Base-by-base conservation (phyloP, 2,888 invertebrate species). In the Catocala fraxini region DNA sequence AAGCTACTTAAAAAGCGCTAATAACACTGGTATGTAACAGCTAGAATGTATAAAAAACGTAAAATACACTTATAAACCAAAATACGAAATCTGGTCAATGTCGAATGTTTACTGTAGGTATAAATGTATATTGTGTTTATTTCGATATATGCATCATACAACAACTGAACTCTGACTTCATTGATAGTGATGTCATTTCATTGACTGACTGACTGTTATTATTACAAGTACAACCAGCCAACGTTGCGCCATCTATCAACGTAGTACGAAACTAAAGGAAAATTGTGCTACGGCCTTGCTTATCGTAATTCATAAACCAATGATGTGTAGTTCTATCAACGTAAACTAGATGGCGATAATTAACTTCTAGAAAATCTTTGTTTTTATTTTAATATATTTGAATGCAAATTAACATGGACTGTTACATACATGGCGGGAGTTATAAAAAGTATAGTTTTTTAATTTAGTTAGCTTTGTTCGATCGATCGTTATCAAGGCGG, bases 401-500 rank as follows among this genome's bases (percentile, higher is more conserved):
- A 39, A 39, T 39, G 9, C 9, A 7, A 7, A 39, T 39, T 39
- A 39, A 25, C 9, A 39, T 39, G 35, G 35, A 15, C 35, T 6
- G 35, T 6, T 39, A 6, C 13, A 52, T 25, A 13, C 0, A 9
- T 34, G 0, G n/a, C 10, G 9, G 0, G 9, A 25, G 6, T 35
- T 15, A 6, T 7, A 5, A 11, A 33, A 48, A 57, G n/a, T 34
- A 25, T 43, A 25, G 9, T 41, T 9, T 13, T 10, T 13, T 45
- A 25, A 7, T 39, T 39, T 46, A 0, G 43, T 59, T 42, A 12
- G n/a, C 56, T 15, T 53, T 51, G 45, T 25, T 52, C 59, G 47
- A 76, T 79, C 73, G 79, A 84, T 85, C 75, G 73, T 78, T 81
- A 80, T 80, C 73, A 69, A 49, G 52, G 71, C 70, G 74, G 78